These are phyloP conservation scores for Cremastinae sp. DNA, from an alignment of 2,888 invertebrate species.

Conservation along the genomic window DNA sequence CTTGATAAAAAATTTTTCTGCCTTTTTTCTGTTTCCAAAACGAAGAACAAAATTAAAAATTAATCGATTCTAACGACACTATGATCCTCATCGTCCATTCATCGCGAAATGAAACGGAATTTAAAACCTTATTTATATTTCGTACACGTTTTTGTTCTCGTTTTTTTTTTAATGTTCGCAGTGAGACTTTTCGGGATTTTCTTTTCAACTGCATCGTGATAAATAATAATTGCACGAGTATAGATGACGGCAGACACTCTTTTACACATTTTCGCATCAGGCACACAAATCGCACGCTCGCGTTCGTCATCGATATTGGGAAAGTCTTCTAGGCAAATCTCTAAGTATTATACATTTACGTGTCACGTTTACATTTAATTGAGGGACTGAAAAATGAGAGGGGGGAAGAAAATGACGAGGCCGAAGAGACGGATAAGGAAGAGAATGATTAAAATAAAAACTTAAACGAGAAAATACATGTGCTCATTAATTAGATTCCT, in stretches of 20 bases:
- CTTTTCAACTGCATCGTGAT: background rate
- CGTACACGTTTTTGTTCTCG: background rate
- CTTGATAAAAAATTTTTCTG: too few relatives aligned
- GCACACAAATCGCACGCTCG: background rate
- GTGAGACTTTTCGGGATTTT: background rate
- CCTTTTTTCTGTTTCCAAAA: too few relatives aligned
- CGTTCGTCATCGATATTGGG: constrained; percentile 10
- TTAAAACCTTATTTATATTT: background rate
- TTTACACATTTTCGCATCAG: background rate
- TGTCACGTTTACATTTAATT: background rate
- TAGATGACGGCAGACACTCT: constrained; percentile 8
- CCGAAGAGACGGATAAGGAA: background rate
- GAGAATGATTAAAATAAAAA: constrained; percentile 19
- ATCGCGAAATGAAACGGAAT: too few relatives aligned
- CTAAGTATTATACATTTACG: constrained; percentile 28
- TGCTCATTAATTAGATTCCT: constrained; percentile 61
- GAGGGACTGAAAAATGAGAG: too few relatives aligned
- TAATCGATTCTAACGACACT: too few relatives aligned
- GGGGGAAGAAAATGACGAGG: background rate
- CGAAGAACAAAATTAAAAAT: too few relatives aligned
- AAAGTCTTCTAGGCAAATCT: constrained; percentile 36
- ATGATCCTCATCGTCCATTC: too few relatives aligned
- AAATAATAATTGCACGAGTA: constrained; percentile 19
- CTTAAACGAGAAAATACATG: constrained; percentile 17
- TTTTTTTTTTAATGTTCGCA: too few relatives aligned